Conservation (phyloP, 2,888 invertebrate genomes). For the Leucoptera coffeella region DNA sequence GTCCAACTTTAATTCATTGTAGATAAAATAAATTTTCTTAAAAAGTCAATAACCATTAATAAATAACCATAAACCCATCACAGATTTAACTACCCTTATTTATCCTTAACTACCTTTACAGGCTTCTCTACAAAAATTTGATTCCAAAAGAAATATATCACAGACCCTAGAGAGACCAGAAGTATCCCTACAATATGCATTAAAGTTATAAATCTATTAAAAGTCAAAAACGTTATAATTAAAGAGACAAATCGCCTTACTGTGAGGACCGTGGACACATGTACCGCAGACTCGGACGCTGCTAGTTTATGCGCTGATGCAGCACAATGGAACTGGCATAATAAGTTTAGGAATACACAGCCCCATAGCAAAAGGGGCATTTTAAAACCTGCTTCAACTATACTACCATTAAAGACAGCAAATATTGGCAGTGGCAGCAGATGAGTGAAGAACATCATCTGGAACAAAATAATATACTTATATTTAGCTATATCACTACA, state of each 20-base stretch:
- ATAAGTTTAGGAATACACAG: constrained; percentile 17
- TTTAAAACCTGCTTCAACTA: no score
- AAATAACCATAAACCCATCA: no score
- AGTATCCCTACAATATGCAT: constrained; percentile 26
- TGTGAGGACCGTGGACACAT: constrained; percentile 36
- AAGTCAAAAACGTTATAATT: constrained; percentile 28
- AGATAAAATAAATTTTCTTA: no score
- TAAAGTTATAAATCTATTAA: constrained; percentile 33
- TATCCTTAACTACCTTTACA: no score
- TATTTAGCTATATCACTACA: no score
- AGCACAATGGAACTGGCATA: constrained; percentile 30
- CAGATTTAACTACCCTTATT: no score
- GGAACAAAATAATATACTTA: constrained; percentile 7
- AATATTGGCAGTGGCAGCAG: constrained; percentile 31
- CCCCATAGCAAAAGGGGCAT: constrained; percentile 13
- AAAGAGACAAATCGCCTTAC: constrained; percentile 33
- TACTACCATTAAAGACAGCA: constrained; percentile 18
- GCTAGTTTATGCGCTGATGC: constrained; percentile 33
- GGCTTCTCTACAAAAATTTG: no score
- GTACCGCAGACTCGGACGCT: constrained; percentile 30
- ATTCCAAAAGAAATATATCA: no score
- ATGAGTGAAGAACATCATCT: constrained; percentile 43
- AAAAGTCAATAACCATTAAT: no score
- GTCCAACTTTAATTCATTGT: no score
- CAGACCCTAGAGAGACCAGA: constrained; percentile 30